Evolutionary conservation across 2,888 invertebrate genomes (phyloP).

Genomic region (Chloromyia formosa): DNA sequence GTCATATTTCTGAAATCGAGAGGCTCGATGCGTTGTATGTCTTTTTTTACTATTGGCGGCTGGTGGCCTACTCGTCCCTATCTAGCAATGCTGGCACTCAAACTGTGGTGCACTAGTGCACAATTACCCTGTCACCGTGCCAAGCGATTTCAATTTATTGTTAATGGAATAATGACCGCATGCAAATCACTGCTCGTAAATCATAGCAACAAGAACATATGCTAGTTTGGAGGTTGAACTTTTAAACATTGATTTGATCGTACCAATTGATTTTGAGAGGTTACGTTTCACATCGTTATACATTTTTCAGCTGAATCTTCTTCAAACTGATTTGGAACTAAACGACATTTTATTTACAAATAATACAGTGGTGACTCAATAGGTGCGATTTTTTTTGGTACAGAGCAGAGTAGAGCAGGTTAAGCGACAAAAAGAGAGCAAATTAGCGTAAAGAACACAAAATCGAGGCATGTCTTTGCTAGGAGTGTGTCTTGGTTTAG

Average conservation of each 20-base stretch:
- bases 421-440: no score
- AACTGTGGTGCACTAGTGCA: slow-evolving; percentile 36
- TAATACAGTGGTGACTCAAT: no score
- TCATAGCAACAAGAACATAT: slow-evolving; percentile 45
- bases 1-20: neutral
- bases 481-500: no score
- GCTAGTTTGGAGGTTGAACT: slow-evolving; percentile 37
- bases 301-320: no score
- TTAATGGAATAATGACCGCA: slow-evolving; percentile 51
- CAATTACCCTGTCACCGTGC: slow-evolving; percentile 45
- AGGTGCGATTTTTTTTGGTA: no score
- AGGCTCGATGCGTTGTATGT: neutral
- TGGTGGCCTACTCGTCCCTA: neutral
- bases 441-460: no score
- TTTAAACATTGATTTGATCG: slow-evolving; percentile 17
- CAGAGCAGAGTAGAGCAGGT: no score
- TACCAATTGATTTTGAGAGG: no score
- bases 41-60: neutral
- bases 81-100: slow-evolving; percentile 17
- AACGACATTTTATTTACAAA: no score
- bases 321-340: no score
- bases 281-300: no score
- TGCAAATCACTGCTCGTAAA: slow-evolving; percentile 48
- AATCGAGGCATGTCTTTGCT: no score
- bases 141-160: slow-evolving; percentile 50